Base-by-base conservation (phyloP, 2,113 vertebrate genomes). In the Anoura caudifer region DNA sequence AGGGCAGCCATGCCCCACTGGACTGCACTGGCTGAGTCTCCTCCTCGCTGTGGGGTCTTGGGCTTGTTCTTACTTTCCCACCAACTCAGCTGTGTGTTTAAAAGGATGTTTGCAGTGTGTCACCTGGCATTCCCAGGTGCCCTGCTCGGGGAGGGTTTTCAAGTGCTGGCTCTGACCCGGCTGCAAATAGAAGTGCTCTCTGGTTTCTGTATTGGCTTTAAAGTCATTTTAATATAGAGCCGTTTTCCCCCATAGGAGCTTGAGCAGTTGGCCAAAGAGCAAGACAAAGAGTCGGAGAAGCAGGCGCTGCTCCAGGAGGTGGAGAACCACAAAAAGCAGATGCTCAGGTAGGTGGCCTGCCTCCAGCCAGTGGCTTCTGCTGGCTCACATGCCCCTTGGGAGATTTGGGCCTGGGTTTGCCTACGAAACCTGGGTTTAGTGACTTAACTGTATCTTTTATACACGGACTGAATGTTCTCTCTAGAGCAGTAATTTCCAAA, bases 261-360 rank as follows among this genome's bases (percentile, higher is more conserved):
- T 22, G 99, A 99, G 77, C 99, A 99, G 97, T 99, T 99, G 97
- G 99, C 99, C 0, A 99, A 98, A 98, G 99, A 99, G 97, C 99
- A 99, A 95, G 99, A 99, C 98, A 99, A 98, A 96, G 99, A 99
- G 97, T 99, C 99, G 0, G 99, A 99, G 95, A 99, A 99, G 72
- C 98, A 99, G 70, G 91, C 97, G 26, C 95, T 99, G 43, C 98
- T 99, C 41, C 98, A 97, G 90, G 99, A 99, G 79, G 99, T 99
- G 73, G 99, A 99, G 79, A 99, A 98, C 86, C 99, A 99, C 95
- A 99, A 98, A 82, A 99, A 99, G 92, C 99, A 99, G 98, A 99
- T 99, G 99, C 98, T 99, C 85, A 99, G 99, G 99, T 99, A 96
- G 94, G 98, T 94, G 7, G 22, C 28, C 22, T 72, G 67, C 38